Base-by-base conservation (phyloP, 2,113 vertebrate genomes). In the Mellivora capensis region DNA sequence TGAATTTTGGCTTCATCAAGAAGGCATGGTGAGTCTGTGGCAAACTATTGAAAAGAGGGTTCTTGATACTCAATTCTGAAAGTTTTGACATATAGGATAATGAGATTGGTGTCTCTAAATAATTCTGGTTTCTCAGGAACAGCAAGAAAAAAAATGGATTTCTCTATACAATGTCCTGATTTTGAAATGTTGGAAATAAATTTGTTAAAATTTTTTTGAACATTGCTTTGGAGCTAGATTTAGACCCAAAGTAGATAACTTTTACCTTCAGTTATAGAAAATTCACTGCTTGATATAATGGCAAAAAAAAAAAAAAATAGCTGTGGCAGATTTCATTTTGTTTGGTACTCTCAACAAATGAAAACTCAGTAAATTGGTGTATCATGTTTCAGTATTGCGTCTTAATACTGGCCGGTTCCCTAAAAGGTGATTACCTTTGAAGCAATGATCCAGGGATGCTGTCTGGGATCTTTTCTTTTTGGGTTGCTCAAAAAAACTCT, bases 401-500 rank as follows among this genome's bases (percentile, higher is more conserved):
- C 64, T 72, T 25, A 20, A 20, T 0, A 44, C 2, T 64, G 17
- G 47, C n/a, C 23, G 4, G 42, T 42, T 59, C 3, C 10, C 27
- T 93, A 23, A 20, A 81, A 71, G 9, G 79, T 91, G 79, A 95
- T 93, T 47, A 93, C 47, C 39, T 87, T 76, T 84, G 42, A 98
- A 96, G 15, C 31, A 95, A 20, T 90, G 69, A 93, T 74, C 67
- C 49, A 84, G 80, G 18, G 27, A 54, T 69, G 31, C 37, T 86
- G n/a, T 47, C 39, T 74, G 2, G 47, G 29, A 9, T 88, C 61
- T 71, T 96, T 90, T 86, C 44, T 64, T 95, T 90, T 49, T 52
- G 29, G 54, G 42, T 76, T 76, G 69, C 95, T 97, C n/a, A 79
- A 90, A 93, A 91, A 94, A 76, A 91, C 29, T 93, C 47, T 61